Base-by-base conservation (phyloP, 1,140 invertebrate species). In the Lordiphosa mommai region DNA sequence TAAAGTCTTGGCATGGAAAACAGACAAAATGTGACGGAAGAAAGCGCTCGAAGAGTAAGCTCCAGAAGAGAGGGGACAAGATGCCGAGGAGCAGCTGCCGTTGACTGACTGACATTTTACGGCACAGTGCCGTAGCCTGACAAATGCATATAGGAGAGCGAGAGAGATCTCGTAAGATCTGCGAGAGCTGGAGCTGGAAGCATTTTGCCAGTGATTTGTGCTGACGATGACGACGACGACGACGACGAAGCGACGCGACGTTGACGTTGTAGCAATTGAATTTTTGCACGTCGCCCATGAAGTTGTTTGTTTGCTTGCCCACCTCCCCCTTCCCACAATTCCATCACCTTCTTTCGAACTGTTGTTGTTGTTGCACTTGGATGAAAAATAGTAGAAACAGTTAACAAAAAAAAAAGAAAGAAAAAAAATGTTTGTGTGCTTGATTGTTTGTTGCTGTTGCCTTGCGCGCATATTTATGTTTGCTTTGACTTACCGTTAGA, bases 261-360 rank as follows among this genome's bases (percentile, higher is more conserved):
- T 64, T 58, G 43, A 82, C 38, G 61, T 84, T 84, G 77, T 85
- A 85, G 79, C 77, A 84, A 84, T 84, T 84, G 79, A 84, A 84
- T 84, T 84, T 84, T 84, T 84, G 79, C 77, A 84, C 77, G 77
- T 84, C 79, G 77, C 77, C 77, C 77, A 84, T 84, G 77, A 85
- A 84, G 77, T 84, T 84, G 77, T 84, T 84, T 84, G 77, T 85
- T 84, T 84, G 77, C 77, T 60, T 84, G 77, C 72, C 72, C 77
- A 53, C 47, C 57, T 67, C 57, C 65, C 63, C 17, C 58, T 55
- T 48, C 46, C 49, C 48, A 14, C 41, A n/a, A 14, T 23, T 12
- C 49, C 10, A 38, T 8, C 29, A 5, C 29, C 14, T 2, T 8
- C 27, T 47, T 7, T 17, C 47, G 9, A 20, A 27, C 47, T 36